Conservation (phyloP, 2,888 invertebrate genomes). For the Papilio protenor region DNA sequence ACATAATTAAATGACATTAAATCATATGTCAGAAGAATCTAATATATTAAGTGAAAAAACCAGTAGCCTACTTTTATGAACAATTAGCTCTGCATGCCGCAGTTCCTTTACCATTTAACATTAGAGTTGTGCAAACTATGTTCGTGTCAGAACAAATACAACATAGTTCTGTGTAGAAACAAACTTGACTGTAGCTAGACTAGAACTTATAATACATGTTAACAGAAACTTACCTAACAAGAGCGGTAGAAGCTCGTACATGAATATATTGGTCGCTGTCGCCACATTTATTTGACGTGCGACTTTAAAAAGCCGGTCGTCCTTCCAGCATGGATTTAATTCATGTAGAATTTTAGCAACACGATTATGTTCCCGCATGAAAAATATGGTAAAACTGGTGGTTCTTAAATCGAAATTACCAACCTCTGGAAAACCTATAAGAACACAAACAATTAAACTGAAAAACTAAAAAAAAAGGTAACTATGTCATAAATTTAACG, state of each 20-base stretch:
- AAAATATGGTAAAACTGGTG: slow-evolving; percentile 66
- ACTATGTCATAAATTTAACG: too few species aligned
- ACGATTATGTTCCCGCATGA: slow-evolving; percentile 72
- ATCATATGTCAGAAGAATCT: too few species aligned
- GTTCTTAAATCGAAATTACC: slow-evolving; percentile 68
- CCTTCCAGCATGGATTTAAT: slow-evolving; percentile 73
- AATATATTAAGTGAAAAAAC: too few species aligned
- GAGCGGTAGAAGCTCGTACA: slow-evolving; percentile 68
- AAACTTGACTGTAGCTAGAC: background rate
- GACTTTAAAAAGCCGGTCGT: slow-evolving; percentile 71
- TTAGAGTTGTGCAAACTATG: background rate
- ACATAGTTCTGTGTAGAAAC: background rate
- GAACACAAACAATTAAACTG: background rate
- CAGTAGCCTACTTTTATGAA: background rate
- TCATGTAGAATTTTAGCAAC: slow-evolving; percentile 61
- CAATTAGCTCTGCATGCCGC: background rate
- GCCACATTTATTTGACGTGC: slow-evolving; percentile 71
- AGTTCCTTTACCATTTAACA: background rate
- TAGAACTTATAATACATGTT: background rate
- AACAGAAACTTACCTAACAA: slow-evolving; percentile 62
- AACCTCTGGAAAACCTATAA: slow-evolving; percentile 51
- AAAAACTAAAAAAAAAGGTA: too few species aligned
- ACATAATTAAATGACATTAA: too few species aligned
- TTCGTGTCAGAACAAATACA: background rate
- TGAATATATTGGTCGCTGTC: slow-evolving; percentile 65